Base-by-base conservation (phyloP, 2,797 vertebrate species). In the Percopsis omiscomaycus region DNA sequence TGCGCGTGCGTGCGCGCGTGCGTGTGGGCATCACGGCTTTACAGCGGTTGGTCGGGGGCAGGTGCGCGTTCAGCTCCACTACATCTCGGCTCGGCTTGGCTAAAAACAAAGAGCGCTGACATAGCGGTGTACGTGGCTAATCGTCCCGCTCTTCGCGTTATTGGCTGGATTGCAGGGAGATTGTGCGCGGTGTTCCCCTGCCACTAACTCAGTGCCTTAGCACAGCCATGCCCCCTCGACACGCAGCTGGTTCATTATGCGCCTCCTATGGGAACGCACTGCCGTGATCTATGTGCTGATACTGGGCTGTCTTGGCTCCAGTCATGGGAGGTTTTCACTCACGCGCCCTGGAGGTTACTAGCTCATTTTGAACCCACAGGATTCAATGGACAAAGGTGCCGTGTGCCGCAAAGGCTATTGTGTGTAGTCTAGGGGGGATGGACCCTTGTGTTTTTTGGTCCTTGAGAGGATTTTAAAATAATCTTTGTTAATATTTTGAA, bases 141-240 rank as follows among this genome's bases (percentile, higher is more conserved):
- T 89, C 82, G 75, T 80, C 30, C 22, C 81, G 77, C 65, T 45
- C 30, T 73, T 66, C 83, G 74, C 72, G 67, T 78, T 86, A 83
- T 57, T 75, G 61, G 64, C 74, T 72, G 79, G 85, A 91, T 86
- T 66, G 76, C 48, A 54, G 66, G 58, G 77, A 79, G 76, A 85
- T 84, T 69, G 79, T 79, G 74, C 46, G 55, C 55, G 71, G 63
- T 45, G 49, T 76, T 88, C 71, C 78, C 76, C 56, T 44, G 69
- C 82, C 80, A 70, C 86, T 78, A 84, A 81, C 70, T 65, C 22
- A 22, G 73, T 68, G 81, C 77, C 73, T 55, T 37, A 37, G 32
- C 32, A 65, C 28, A 46, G 68, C 67, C 46, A 51, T 55, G 70
- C 78, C 62, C 48, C 15, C 64, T 72, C 69, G 13, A 42, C 61